Conservation (phyloP, 2,888 invertebrate species). For the Nomada ferruginata region DNA sequence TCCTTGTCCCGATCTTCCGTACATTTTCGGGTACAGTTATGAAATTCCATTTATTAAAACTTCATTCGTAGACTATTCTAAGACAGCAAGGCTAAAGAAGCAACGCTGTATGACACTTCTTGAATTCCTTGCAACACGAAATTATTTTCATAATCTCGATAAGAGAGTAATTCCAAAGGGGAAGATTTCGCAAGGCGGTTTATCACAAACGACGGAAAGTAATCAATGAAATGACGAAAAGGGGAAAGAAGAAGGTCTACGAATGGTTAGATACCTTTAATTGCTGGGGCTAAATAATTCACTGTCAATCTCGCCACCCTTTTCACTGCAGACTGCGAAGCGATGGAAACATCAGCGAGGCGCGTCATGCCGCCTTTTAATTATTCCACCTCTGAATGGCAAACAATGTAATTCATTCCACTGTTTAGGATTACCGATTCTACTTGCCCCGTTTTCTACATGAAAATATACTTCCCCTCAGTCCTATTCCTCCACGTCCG, state of each 20-base stretch:
- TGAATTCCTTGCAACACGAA: too few species aligned
- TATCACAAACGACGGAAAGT: neutral
- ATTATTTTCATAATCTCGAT: neutral
- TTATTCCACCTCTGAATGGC: constrained; percentile 77
- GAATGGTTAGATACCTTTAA: constrained; percentile 72
- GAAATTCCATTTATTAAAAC: too few species aligned
- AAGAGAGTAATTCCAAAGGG: neutral
- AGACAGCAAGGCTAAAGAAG: too few species aligned
- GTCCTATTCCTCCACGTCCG: too few species aligned
- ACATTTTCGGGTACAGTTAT: too few species aligned
- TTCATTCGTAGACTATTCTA: too few species aligned
- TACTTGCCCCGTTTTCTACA: constrained; percentile 20
- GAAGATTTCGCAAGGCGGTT: neutral
- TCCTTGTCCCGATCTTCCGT: too few species aligned
- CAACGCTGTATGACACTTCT: too few species aligned
- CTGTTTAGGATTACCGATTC: constrained; percentile 73
- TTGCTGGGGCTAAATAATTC: constrained; percentile 82
- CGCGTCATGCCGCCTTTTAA: constrained; percentile 77
- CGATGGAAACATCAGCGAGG: constrained; percentile 41
- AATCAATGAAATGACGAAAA: constrained; percentile 24
- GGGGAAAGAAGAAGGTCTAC: constrained; percentile 28
- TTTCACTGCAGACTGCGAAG: constrained; percentile 66
- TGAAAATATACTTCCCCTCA: too few species aligned
- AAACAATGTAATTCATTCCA: constrained; percentile 82
- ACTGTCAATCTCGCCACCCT: constrained; percentile 82